Percentiles rank a stretch among this genome's conserved stretches.
phyloP scores from a whole-genome alignment of 2,113 vertebrate genomes.

The Poeciliopsis retropinna region DNA sequence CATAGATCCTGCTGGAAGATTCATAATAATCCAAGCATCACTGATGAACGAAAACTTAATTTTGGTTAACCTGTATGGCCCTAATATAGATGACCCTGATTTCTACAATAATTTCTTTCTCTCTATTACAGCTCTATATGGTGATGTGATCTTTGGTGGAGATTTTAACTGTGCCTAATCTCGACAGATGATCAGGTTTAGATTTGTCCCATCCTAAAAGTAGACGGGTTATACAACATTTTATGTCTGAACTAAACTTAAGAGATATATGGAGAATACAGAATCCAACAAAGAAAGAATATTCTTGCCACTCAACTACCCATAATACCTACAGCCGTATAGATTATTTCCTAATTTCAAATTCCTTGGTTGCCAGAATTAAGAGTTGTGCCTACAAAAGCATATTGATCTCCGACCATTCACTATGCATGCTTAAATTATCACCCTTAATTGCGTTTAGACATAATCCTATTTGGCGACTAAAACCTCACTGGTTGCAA shows the following conservation, averaged over 20 bases:
- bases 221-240: background rate
- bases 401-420: background rate
- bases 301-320: accelerated
- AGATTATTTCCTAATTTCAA: conserved; percentile 1
- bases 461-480: background rate
- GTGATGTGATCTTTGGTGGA: too few species aligned
- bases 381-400: background rate
- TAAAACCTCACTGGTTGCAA: background rate
- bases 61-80: too few species aligned
- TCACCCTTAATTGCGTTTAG: accelerated
- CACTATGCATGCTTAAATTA: background rate
- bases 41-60: too few species aligned
- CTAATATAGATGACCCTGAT: too few species aligned
- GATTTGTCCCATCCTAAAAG: background rate
- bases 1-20: too few species aligned
- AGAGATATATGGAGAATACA: background rate
- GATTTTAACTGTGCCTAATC: too few species aligned
- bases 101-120: too few species aligned
- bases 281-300: background rate
- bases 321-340: background rate
- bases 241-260: background rate
- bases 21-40: too few species aligned
- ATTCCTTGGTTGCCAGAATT: background rate
- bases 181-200: too few species aligned
- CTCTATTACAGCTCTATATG: too few species aligned